Base-by-base conservation (phyloP, 2,888 invertebrate genomes). In the Penaeus monodon region DNA sequence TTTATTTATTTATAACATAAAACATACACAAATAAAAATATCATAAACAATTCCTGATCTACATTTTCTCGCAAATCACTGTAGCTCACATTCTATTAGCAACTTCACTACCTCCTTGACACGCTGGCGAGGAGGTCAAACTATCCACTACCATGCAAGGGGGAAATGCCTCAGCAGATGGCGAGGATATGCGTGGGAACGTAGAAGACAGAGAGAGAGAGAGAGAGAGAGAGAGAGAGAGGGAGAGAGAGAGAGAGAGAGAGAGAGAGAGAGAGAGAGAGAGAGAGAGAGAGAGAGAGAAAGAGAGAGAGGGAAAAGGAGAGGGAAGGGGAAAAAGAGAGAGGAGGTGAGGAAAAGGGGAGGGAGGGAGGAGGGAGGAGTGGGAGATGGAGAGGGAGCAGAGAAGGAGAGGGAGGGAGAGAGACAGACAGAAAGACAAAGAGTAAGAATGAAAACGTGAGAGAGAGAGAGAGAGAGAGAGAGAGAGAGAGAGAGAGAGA, bases 401-500 rank as follows among this genome's bases (percentile, higher is more conserved):
- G 38, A 29, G 14, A n/a, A 70, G 24, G 70, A 24, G 70, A n/a
- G 70, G 2, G 70, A 70, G n/a, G 4, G 6, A 14, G 14, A 1
- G 14, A 22, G 70, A 70, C 2, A 2, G n/a, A 70, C 0, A 4
- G n/a, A 2, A 2, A 24, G 70, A 24, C n/a, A n/a, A n/a, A n/a
- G 70, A 70, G 24, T 4, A n/a, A n/a, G 24, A 22, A n/a, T 0
- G 3, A 1, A 17, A 70, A 6, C 1, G 70, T 0, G 24, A 4
- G n/a, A 70, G n/a, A 1, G 70, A n/a, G 70, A n/a, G 24, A 6
- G 24, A 70, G 24, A 22, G 0, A 70, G 70, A 70, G n/a, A 70
- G 70, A n/a, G n/a, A 70, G 70, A 70, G n/a, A 70, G 70, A 70
- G 6, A 70, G n/a, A 70, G 24, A 70, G n/a, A 24, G 70, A 70